Evolutionary conservation across 2,113 vertebrate genomes (phyloP).

Genomic region (Carassius carassius): DNA sequence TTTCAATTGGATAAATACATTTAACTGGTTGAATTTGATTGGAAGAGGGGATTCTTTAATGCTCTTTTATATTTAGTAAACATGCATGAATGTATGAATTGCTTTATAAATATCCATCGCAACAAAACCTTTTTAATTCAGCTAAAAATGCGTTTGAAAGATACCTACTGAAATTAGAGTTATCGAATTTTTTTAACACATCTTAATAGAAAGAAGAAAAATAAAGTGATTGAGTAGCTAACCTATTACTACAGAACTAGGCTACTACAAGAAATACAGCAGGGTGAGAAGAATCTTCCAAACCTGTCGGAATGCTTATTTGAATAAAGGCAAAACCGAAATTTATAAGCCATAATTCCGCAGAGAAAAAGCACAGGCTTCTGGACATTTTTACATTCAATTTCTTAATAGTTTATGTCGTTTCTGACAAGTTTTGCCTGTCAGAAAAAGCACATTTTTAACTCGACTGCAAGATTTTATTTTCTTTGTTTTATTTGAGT

Average conservation of each 20-base stretch:
- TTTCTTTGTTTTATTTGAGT: too few species aligned
- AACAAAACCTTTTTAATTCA: neutral
- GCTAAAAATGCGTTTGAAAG: neutral
- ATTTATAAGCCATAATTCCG: too few species aligned
- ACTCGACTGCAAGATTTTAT: neutral
- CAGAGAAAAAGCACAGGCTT: neutral
- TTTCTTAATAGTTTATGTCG: neutral
- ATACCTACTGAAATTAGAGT: neutral
- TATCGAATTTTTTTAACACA: neutral
- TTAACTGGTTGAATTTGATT: slow-evolving; percentile 15
- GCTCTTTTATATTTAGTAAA: neutral
- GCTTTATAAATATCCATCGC: neutral
- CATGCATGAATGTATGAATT: neutral
- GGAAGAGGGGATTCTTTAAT: neutral
- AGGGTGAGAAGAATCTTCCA: neutral
- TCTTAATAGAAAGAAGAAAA: neutral
- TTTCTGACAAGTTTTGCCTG: neutral
- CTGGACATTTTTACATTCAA: neutral
- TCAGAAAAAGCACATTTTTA: neutral
- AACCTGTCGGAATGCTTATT: neutral
- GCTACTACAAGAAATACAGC: neutral
- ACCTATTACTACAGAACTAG: neutral
- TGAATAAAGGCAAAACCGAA: neutral
- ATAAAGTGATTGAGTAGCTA: neutral
- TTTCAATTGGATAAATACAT: slow-evolving; percentile 12